Base-by-base conservation (phyloP, 1,140 invertebrate genomes). In the Ctenoplectra terminalis region DNA sequence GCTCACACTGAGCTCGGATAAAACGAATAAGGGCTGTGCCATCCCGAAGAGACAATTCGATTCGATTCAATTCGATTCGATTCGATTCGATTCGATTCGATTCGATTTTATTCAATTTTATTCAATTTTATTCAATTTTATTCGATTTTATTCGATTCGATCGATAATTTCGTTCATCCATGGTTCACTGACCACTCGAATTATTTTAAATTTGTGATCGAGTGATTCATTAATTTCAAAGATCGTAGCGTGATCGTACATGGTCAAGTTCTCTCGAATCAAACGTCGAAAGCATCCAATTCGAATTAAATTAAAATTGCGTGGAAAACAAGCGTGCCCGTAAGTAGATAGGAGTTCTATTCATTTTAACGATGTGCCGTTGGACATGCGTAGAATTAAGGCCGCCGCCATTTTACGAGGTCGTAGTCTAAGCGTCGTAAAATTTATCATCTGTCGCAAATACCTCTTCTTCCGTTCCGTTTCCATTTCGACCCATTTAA, bases 351-450 rank as follows among this genome's bases (percentile, higher is more conserved):
- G 23, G 5, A 20, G 15, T 69, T 34, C 50, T 67, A 58, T 37
- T 11, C 40, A 26, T n/a, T 56, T 73, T 73, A 74, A 85, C 43
- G 73, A 29, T 46, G 5, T 8, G 46, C 29, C 60, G 5, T 29
- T 40, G 69, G 46, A 13, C 72, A 56, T 43, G 29, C 40, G 31
- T 70, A 17, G 70, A 86, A 85, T 87, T 83, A 87, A 85, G 46
- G 64, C 58, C 37, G 64, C 58, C 74, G 77, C 52, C 26, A 86
- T 83, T 87, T 87, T 87, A 87, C 81, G 84, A 60, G 64, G 64
- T 87, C 85, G 52, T 83, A 86, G 81, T 87, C 81, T 86, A 74
- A 79, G 83, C 58, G 50, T 75, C 75, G 81, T 86, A 86, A 87
- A 87, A 86, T 87, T 86, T 87, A 87, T 87, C 84, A 79, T 67